phyloP scores from a whole-genome alignment of 2,888 invertebrate genomes.

The Meloe dianella region DNA sequence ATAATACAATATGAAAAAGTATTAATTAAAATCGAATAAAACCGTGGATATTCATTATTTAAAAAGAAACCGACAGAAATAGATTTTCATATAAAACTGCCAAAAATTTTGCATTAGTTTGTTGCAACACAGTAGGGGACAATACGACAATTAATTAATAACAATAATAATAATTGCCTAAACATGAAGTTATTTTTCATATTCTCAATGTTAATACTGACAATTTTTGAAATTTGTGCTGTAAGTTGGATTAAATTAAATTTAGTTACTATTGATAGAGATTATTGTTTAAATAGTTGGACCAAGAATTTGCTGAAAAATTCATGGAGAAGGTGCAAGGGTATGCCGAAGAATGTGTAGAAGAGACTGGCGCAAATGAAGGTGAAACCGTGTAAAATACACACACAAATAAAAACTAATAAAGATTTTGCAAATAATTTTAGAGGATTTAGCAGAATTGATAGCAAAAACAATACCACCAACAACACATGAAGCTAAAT shows the following conservation, averaged over 20 bases:
- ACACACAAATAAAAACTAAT: neutral
- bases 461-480: constrained; percentile 35
- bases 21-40: constrained; percentile 9
- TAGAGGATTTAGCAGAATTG: constrained; percentile 39
- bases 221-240: neutral
- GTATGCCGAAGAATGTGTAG: constrained; percentile 41
- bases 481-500: constrained; percentile 38
- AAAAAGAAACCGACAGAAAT: neutral
- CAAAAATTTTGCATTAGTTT: neutral
- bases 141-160: too few species aligned
- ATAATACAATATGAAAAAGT: neutral
- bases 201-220: neutral
- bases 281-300: constrained; percentile 32
- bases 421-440: constrained; percentile 17
- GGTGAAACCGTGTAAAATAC: constrained; percentile 33
- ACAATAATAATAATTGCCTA: too few species aligned
- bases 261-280: neutral
- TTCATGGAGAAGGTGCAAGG: constrained; percentile 40
- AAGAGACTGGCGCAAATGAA: constrained; percentile 40
- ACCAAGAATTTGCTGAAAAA: constrained; percentile 37
- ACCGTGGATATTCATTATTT: neutral
- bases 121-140: neutral
- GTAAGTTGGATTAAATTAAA: constrained; percentile 18
- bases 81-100: neutral
- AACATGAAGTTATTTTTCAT: constrained; percentile 5